Evolutionary conservation across 2,888 invertebrate genomes (phyloP), one percentile per base, ranked within the genome.

Genomic region (Glyphotaelius pellucidus): DNA sequence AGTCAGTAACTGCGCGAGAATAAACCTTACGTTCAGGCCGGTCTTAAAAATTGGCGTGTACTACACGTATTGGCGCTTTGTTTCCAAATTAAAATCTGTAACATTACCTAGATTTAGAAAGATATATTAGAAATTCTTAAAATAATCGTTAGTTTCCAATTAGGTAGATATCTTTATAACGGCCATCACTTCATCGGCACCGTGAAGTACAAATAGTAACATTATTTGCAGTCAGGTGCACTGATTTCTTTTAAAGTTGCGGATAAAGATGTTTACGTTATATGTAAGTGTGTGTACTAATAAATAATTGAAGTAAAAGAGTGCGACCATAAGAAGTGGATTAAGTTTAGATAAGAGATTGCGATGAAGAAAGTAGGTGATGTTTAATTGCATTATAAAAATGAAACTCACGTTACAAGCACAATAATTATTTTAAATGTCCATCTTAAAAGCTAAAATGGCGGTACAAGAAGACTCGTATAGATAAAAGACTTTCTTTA

Each of bases 341-440:
- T 67, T 67, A 67, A 25, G 67, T 67, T 67, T 67, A 67, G 67
- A 67, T 67, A 67, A 67, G 67, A 25, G 67, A 25, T n/a, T 67
- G 67, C 67, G 85, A 42, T 42, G 85, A 42, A 86, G 85, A 42
- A 52, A 31, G 87, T 87, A 87, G 47, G 87, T 87, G 47, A 87
- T 87, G 87, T 87, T 84, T 87, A 52, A 87, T 47, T 47, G n/a
- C 42, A 42, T 47, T 47, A 87, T 87, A 47, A 87, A 87, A 87
- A 87, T 87, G 87, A 87, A 87, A 52, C 87, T 52, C 42, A 52
- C 52, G 67, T 87, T 87, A 67, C 52, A 52, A 87, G 87, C 30
- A 52, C 47, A 31, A 87, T 87, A 52, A 87, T 67, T 67, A 67
- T 32, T 87, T 87, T 42, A 86, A 86, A 86, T 47, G 52, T 86